Base-by-base conservation (phyloP, 2,797 vertebrate genomes). In the Lophotriccus pileatus region DNA sequence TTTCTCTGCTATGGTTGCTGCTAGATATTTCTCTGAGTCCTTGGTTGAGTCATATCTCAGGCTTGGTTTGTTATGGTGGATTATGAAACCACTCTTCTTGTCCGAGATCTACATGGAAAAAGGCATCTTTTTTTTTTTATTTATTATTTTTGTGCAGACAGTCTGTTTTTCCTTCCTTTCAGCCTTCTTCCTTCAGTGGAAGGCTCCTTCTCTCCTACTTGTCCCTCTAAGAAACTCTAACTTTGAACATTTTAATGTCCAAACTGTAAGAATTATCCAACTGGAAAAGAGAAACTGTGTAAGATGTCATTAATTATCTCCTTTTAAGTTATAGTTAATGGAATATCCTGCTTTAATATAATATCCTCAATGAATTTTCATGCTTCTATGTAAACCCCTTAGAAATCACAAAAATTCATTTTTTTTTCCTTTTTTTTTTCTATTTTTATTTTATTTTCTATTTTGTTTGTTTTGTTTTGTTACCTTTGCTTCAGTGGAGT, bases 1-100 rank as follows among this genome's bases (percentile, higher is more conserved):
- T 41, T 28, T 60, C 10, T 50, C 39, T 41, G 2, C 23, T 76
- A 53, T 16, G 4, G 2, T 14, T 16, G 2, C 10, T 34, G 4
- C 3, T 1, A 4, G 2, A 4, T 43, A 10, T 69, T 60, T 15
- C 21, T 68, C 43, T 28, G 3, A 34, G 4, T 14, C 7, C 7
- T 50, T 47, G 7, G 1, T 6, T 39, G 25, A 83, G 7, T 23
- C 25, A 5, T 49, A 14, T 28, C 17, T 81, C 30, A 43, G 8
- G 13, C 3, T 62, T 67, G 6, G 5, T 72, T 87, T 81, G 9
- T 11, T 67, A 14, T 55, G 25, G 9, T 43, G 20, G 8, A 36
- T 55, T 37, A 47, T 7, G 9, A 7, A 5, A 55, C 5, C 4
- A 8, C 5, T 55, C 3, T 56, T 8, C 34, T 70, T 64, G 15